phyloP scores from a whole-genome alignment of 2,797 vertebrate species.

The Hippoglossus hippoglossus region DNA sequence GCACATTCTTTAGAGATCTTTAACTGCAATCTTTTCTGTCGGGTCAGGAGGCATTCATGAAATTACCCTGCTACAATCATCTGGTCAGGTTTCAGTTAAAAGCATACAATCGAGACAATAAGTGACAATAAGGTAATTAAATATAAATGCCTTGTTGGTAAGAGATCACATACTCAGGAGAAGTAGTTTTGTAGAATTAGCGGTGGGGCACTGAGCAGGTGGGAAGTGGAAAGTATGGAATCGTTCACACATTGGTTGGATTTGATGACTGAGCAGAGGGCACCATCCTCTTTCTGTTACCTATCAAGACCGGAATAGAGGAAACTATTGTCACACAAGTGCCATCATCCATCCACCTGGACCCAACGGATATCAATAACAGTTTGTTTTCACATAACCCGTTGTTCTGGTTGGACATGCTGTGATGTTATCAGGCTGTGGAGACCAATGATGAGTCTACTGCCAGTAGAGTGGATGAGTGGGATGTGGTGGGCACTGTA shows the following conservation, averaged over 20 bases:
- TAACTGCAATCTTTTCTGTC: not conserved
- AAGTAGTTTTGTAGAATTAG: not conserved
- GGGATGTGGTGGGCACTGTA: too few relatives aligned
- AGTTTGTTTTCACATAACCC: not conserved
- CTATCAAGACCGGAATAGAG: too few relatives aligned
- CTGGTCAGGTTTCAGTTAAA: not conserved
- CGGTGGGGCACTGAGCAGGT: not conserved
- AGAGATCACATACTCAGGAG: not conserved
- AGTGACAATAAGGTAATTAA: not conserved
- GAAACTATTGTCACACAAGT: too few relatives aligned
- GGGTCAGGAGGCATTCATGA: not conserved
- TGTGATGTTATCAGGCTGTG: not conserved
- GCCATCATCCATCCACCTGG: not conserved
- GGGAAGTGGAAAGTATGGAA: not conserved
- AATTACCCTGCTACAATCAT: not conserved
- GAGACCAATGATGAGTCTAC: not conserved
- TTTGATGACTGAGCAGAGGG: too few relatives aligned
- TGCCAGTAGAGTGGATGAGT: not conserved
- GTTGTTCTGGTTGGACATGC: not conserved
- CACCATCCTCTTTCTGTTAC: too few relatives aligned
- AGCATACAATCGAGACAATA: not conserved
- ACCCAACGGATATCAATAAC: not conserved
- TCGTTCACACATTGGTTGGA: not conserved
- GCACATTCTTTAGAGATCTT: not conserved
- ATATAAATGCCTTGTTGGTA: not conserved